Evolutionary conservation across 2,888 invertebrate genomes (phyloP).

Genomic region (Eledone cirrhosa): DNA sequence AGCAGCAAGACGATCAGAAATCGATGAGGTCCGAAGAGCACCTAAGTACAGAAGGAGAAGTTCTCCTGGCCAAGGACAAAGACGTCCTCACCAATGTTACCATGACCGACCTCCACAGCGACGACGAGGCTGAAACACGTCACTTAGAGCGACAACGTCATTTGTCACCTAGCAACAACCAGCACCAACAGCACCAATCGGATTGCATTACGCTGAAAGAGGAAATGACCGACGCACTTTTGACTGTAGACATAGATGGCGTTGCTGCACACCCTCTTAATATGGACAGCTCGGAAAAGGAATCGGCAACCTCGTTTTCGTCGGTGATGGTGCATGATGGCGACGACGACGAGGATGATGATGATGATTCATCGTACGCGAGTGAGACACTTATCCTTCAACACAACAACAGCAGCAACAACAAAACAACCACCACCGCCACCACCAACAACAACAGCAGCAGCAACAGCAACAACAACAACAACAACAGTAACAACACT

Average conservation of each 20-base stretch:
- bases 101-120: background rate
- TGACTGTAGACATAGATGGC: constrained; percentile 38
- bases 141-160: background rate
- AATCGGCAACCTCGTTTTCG: constrained; percentile 4
- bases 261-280: background rate
- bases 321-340: constrained; percentile 18
- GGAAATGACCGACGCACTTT: constrained; percentile 38
- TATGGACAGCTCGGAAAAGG: constrained; percentile 20
- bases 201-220: constrained; percentile 32
- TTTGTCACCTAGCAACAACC: background rate
- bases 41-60: background rate
- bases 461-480: background rate
- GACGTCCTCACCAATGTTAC: constrained; percentile 3
- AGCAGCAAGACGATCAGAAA: background rate
- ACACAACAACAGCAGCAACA: background rate
- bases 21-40: constrained; percentile 1
- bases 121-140: background rate
- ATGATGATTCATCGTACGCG: constrained; percentile 12
- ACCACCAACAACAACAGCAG: background rate
- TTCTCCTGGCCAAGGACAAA: constrained; percentile 3
- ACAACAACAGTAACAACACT: constrained; percentile 13
- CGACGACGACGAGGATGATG: constrained; percentile 7
- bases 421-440: background rate
- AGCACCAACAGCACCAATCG: constrained; percentile 33
- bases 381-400: background rate